Evolutionary conservation across 2,797 vertebrate species (phyloP), one percentile per base, ranked within the genome.

Genomic region (Muraenolepis orangiensis): DNA sequence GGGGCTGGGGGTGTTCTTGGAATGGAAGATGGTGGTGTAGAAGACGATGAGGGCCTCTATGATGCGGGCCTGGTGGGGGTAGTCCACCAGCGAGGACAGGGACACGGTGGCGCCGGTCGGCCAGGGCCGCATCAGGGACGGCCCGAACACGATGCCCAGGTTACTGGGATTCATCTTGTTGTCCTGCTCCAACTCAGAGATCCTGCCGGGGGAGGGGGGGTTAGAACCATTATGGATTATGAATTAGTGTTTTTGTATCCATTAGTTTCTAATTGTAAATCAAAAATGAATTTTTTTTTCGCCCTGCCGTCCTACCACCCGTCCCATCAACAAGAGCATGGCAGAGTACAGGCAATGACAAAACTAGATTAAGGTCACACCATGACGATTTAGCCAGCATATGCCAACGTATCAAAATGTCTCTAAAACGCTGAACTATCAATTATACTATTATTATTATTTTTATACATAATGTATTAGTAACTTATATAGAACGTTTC

Each of bases 131-230:
- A 99, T 97, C 84, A 99, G 88, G 0, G 97, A 97, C 0, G 98
- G 98, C 1, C 98, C 98, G 0, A 99, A 99, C 72, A 99, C 96
- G 0, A 99, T 98, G 67, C 97, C 98, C 83, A 99, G 85, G 89
- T 98, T 99, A 86, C 94, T 94, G 0, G 98, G 93, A 66, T 94
- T 97, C 98, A 99, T 99, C 88, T 99, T 99, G 89, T 99, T 99
- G 12, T 97, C 95, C 12, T 96, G 91, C 30, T 99, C 97, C 46
- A 95, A 89, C 79, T 97, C 96, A 67, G 95, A 93, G 12, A 99
- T 96, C 89, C 97, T 99, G 89, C 6, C 69, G 36, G 30, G 26
- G 73, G 42, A 12, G 78, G 0, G 13, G 69, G 2, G 26, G 5
- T 2, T 5, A 4, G 38, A 64, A 16, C 26, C 11, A 31, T 2